Evolutionary conservation across 2,888 invertebrate genomes (phyloP), one percentile per base, ranked within the genome.

Genomic region (Tanytarsus gracilentus): DNA sequence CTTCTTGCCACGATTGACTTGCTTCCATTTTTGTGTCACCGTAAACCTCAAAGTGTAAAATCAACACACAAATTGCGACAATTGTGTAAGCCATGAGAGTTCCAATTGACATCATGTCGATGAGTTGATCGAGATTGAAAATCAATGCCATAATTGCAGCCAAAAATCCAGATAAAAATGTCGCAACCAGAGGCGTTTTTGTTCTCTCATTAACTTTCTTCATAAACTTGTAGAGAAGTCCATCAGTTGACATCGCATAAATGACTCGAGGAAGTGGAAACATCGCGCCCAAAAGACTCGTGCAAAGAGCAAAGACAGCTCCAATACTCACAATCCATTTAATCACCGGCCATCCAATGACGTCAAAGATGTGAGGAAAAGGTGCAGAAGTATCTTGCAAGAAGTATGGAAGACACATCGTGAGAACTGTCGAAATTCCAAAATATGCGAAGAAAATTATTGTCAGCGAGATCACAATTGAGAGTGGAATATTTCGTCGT

Each of bases 391-490:
- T 76, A 69, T 90, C 84, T 78, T 86, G 86, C 66, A 79, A 75
- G 69, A 84, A 89, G 71, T 88, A 92, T 0, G 93, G 92, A 67
- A 87, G 69, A 79, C 90, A 87, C 70, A 95, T 82, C 0, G 96
- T 96, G 21, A 96, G 76, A 9, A 95, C 85, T 0, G 86, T 81
- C 0, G 95, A 91, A 25, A 96, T 86, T 1, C 93, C 88, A 71
- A 91, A 90, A 75, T 96, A 96, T 0, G 93, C 88, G 50, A 92
- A 69, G 72, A 93, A 94, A 63, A 94, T 86, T 51, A 91, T 81
- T 1, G 86, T 76, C 58, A 96, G 75, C 0, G 94, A 93, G 0
- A 83, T 77, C 7, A 91, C 84, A 62, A 96, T 90, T 4, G 92
- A 86, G 66, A 94, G 82, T 0, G 96, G 96, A 63, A 96, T 93